Conservation (phyloP, 2,113 vertebrate genomes). For the Daphoenositta chrysoptera region DNA sequence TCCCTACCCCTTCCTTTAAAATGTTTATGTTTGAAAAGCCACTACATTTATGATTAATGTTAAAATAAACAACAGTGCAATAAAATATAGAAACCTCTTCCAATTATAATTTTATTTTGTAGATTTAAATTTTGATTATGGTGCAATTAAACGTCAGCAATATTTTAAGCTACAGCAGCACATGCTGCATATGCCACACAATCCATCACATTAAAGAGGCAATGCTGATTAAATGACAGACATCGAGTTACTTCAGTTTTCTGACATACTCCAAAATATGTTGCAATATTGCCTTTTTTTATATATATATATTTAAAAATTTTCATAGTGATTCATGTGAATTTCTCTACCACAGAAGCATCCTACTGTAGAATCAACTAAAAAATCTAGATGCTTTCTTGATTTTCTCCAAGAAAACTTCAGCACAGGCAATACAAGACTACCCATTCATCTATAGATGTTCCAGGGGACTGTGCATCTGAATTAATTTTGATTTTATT, state of each 20-base stretch:
- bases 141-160: not conserved
- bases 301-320: not conserved
- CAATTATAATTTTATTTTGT: not conserved
- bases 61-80: not conserved
- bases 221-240: not conserved
- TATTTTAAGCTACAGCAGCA: not conserved
- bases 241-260: not conserved
- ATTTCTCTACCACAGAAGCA: not conserved
- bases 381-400: not conserved
- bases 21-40: not conserved
- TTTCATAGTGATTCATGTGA: not conserved
- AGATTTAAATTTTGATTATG: not conserved
- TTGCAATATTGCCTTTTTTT: not conserved
- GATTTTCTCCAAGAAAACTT: not conserved
- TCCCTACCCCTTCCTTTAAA: not conserved
- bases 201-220: not conserved
- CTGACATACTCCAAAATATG: not conserved
- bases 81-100: not conserved
- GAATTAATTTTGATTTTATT: not conserved
- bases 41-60: not conserved
- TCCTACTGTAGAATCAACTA: not conserved
- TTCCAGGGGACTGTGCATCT: not conserved
- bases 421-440: not conserved
- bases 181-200: not conserved
- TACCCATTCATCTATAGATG: fast-evolving